Evolutionary conservation across 2,113 vertebrate species (phyloP), one percentile per base, ranked within the genome.

Genomic region (Mastomys coucha): DNA sequence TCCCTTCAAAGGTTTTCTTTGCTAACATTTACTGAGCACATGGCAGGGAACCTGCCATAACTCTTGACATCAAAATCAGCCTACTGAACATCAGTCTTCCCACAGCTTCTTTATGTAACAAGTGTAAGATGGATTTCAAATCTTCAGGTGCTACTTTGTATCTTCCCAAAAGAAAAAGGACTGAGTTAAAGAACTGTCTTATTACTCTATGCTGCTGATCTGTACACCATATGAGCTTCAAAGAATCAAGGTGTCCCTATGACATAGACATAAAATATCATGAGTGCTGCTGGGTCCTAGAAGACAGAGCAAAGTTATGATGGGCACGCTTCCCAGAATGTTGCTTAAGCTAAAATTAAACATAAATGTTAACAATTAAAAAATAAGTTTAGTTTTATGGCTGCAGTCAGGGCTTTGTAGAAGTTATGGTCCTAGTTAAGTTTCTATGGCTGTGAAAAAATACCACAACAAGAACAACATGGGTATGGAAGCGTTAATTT

Each of bases 161-260:
- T n/a, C 70, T 93, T 91, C 82, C 87, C 14, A 53, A 70, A 80
- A 92, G 33, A 93, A 92, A 88, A 81, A 39, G 2, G 1, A 58
- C 24, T 45, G 63, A 86, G 2, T 82, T 26, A 72, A 45, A 11
- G 70, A 70, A 19, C 17, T 89, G 39, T 31, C 6, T 33, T 33
- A 45, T 76, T 89, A 90, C 42, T 93, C 14, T 31, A 4, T 8
- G 8, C 36, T 31, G 51, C 49, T 53, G 33, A 70, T 53, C 28
- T 70, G 7, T 12, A 91, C 53, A 4, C 26, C 20, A 10, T 20
- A 31, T 22, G 19, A 60, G 9, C 14, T 93, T 88, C 88, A 80
- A 93, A 39, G 80, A 93, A 31, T 42, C 33, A 91, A 20, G 22
- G 0, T 36, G 22, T 73, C 84, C 31, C 65, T 91, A 75, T 10